Base-by-base conservation (phyloP, 2,113 vertebrate genomes). In the Halcyon senegalensis region DNA sequence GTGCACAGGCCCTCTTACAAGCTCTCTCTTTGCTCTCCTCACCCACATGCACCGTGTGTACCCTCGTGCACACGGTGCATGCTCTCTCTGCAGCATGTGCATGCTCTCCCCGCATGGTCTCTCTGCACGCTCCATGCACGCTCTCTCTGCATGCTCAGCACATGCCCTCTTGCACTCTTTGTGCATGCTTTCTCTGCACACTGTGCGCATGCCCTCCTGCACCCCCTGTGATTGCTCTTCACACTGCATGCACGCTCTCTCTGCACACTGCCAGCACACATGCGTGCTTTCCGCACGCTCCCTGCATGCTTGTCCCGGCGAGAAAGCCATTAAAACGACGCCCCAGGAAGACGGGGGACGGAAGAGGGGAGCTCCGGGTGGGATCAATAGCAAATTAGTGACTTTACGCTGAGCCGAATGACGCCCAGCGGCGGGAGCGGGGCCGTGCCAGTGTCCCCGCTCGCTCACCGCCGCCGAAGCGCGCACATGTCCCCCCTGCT, bases 371-470 rank as follows among this genome's bases (percentile, higher is more conserved):
- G 90, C 90, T 87, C 92, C 25, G 39, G 90, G 68, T 74, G 87
- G 87, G 95, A 96, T 97, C 96, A 97, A 95, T 84, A 95, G 90
- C 87, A 78, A 96, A 97, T 97, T 97, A 97, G 96, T 97, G 96
- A 96, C 96, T 97, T 95, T 93, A 92, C 95, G 21, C 72, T 64
- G 50, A 69, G 84, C 91, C 2, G 14, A 82, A 43, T 1, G 31
- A 20, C 6, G 72, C 43, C 93, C n/a, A 13, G 84, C 13, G 80
- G 84, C 17, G 4, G 70, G 35, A 43, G 75, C 31, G 10, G 76
- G 80, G 80, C 72, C 4, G 7, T 10, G 68, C 59, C 5, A 10
- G 58, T 64, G 86, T 85, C 93, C 94, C 83, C 43, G 19, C 86
- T 74, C 3, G 16, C 59, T 76, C 6, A 41, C 39, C 41, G 5